A percentile compares a stretch with the other conserved stretches of the same genome.
Evolutionary conservation across 1,140 invertebrate species (phyloP).

Genomic region (Eurytemora carolleeae): DNA sequence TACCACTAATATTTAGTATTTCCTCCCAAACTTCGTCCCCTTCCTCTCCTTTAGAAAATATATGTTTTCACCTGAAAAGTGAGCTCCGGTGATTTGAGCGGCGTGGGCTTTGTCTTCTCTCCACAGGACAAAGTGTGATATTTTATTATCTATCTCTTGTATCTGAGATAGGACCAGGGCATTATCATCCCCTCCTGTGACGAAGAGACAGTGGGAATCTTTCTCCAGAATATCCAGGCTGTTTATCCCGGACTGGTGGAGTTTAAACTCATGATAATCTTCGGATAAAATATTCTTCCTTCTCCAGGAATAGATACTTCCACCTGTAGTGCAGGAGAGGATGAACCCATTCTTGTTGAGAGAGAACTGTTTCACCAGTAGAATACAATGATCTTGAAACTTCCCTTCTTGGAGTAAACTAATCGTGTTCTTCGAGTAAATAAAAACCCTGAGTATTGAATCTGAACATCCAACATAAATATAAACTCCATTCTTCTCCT

Average conservation of each 20-base stretch:
- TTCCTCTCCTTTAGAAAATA: no score
- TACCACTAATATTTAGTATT: no score
- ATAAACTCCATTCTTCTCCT: background rate
- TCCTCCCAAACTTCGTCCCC: no score
- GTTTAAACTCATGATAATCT: background rate
- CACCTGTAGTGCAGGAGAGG: background rate
- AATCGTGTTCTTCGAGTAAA: background rate
- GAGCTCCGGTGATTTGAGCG: background rate
- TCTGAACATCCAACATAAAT: background rate
- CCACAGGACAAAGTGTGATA: no score
- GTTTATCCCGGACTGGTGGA: background rate
- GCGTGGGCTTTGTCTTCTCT: background rate
- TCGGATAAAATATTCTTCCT: background rate
- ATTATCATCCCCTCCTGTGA: background rate
- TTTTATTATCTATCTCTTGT: background rate
- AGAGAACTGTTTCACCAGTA: background rate
- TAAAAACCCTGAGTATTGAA: background rate
- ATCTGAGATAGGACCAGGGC: background rate
- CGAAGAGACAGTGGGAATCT: background rate
- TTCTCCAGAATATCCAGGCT: background rate
- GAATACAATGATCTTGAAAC: background rate
- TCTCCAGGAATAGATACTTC: no score
- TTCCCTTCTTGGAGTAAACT: background rate
- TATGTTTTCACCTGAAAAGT: background rate
- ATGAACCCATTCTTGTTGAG: background rate